Conservation (phyloP, 2,113 vertebrate species). For the Ramphastos sulfuratus region DNA sequence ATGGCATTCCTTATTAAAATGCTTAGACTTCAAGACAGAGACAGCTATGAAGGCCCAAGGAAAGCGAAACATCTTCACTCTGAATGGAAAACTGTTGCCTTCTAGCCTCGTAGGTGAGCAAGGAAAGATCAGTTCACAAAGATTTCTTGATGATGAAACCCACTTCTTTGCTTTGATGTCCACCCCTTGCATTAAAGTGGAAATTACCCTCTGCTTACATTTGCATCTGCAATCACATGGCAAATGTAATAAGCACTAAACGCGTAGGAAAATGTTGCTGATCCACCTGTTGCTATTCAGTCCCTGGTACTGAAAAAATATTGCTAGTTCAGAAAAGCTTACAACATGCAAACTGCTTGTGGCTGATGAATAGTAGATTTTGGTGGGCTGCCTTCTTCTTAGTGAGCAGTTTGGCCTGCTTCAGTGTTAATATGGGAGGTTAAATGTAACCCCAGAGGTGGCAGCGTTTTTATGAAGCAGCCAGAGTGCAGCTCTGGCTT, state of each 20-base stretch:
- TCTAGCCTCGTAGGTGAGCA: background rate
- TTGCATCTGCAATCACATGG: background rate
- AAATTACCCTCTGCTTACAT: background rate
- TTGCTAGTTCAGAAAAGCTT: background rate
- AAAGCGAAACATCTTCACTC: background rate
- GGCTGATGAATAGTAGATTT: background rate
- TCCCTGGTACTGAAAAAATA: background rate
- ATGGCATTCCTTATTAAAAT: background rate
- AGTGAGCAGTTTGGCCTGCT: background rate
- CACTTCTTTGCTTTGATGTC: background rate
- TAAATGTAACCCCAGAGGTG: background rate
- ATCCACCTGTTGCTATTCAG: background rate
- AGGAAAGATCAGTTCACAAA: background rate
- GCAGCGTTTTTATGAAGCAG: conserved; percentile 28
- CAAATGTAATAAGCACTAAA: background rate
- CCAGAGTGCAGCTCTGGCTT: background rate
- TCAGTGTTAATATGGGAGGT: conserved; percentile 25
- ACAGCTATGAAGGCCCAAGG: background rate
- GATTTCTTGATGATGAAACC: background rate
- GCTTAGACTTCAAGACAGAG: background rate
- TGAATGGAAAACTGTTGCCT: background rate
- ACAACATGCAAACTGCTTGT: background rate
- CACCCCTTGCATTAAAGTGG: background rate
- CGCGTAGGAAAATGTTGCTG: background rate
- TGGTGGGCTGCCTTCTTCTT: background rate